Percentiles rank a stretch among this genome's conserved stretches.
Evolutionary conservation across 2,113 vertebrate genomes (phyloP).

Genomic region (Strigops habroptila): DNA sequence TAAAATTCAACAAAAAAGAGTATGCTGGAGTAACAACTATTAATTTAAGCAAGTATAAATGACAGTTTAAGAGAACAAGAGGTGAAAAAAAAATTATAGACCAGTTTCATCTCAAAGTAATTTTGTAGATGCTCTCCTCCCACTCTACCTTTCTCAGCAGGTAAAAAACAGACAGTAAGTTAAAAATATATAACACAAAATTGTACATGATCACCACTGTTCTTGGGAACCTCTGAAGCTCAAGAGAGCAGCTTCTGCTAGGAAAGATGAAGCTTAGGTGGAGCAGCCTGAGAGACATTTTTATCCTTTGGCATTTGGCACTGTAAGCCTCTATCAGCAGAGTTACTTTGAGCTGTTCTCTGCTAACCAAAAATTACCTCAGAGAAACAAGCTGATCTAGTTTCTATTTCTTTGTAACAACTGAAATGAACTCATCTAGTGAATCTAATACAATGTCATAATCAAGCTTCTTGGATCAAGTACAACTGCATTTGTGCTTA

Average conservation of each 20-base stretch:
- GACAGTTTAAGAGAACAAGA: background rate
- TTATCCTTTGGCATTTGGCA: background rate
- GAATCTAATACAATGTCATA: background rate
- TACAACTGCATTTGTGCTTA: background rate
- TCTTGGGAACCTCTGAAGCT: background rate
- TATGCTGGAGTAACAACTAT: background rate
- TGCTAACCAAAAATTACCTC: background rate
- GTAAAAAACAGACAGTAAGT: background rate
- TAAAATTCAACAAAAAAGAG: background rate
- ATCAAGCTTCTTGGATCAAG: background rate
- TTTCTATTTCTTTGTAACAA: background rate
- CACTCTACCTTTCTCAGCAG: background rate
- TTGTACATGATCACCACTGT: accelerated
- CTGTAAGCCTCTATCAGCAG: background rate
- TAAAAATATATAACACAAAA: background rate
- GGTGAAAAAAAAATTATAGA: background rate
- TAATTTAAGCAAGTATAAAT: background rate
- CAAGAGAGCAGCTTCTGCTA: background rate
- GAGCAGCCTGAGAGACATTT: background rate
- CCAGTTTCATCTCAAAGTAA: background rate
- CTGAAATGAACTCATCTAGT: background rate
- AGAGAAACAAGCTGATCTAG: background rate
- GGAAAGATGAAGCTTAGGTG: background rate
- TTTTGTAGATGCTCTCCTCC: background rate
- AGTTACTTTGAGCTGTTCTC: background rate